phyloP scores from a whole-genome alignment of 1,140 invertebrate genomes.

The Ganaspis sp. region DNA sequence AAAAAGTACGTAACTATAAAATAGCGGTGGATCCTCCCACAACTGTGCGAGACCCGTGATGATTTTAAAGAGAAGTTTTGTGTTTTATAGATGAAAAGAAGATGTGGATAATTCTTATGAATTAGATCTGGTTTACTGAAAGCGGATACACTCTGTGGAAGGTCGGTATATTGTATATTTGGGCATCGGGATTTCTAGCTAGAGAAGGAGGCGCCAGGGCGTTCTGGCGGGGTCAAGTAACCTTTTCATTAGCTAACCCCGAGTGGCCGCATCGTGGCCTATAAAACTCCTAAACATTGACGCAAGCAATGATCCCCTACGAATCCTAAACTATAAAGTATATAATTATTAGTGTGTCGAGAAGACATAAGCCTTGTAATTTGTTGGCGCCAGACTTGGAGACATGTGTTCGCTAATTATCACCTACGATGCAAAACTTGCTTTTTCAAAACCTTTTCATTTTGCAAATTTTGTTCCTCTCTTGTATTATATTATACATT shows the following conservation, averaged over 20 bases:
- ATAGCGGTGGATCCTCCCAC: not conserved
- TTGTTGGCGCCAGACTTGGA: conserved; percentile 57
- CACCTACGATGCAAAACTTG: conserved; percentile 28
- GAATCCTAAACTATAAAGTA: conserved; percentile 56
- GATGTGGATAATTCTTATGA: conserved; percentile 31
- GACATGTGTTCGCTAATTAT: conserved; percentile 57
- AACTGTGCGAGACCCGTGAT: conserved; percentile 12
- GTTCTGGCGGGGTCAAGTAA: conserved; percentile 74
- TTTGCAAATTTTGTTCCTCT: not conserved
- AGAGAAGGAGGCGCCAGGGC: conserved; percentile 71
- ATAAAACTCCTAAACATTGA: conserved; percentile 71
- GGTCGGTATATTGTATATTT: conserved; percentile 42
- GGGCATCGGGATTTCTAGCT: conserved; percentile 32
- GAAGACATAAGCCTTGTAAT: conserved; percentile 60
- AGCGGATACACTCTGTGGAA: conserved; percentile 1
- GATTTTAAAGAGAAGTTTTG: conserved; percentile 19
- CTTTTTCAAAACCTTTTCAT: conserved; percentile 6
- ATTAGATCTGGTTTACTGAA: conserved; percentile 22
- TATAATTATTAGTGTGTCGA: conserved; percentile 57
- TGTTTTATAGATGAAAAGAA: conserved; percentile 16
- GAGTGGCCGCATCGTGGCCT: conserved; percentile 60
- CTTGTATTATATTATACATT: not conserved
- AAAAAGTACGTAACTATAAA: not conserved
- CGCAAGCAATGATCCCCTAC: conserved; percentile 61
- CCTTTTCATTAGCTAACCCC: conserved; percentile 74